Conservation (phyloP, 1,140 invertebrate genomes). For the Cylas formicarius region DNA sequence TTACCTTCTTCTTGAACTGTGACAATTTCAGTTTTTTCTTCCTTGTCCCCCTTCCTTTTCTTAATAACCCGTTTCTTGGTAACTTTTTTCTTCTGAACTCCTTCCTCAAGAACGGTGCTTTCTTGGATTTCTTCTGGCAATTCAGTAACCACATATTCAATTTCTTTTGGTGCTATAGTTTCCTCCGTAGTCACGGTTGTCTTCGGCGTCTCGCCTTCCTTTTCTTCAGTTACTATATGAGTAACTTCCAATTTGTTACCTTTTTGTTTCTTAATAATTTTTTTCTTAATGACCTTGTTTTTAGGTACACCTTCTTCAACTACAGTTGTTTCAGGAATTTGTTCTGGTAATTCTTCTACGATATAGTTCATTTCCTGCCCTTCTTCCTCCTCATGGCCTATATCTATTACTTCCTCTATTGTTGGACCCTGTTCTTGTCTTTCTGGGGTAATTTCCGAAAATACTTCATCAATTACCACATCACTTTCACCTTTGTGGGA, state of each 20-base stretch:
- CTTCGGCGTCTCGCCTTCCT: constrained; percentile 35
- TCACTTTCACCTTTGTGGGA: constrained; percentile 37
- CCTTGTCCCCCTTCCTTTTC: constrained; percentile 30
- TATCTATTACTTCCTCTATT: constrained; percentile 28
- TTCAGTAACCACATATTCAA: constrained; percentile 26
- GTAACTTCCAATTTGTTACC: constrained; percentile 36
- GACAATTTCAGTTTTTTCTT: constrained; percentile 33
- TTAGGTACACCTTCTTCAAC: constrained; percentile 10
- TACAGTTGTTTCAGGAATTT: constrained; percentile 33
- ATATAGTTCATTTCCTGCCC: constrained; percentile 3
- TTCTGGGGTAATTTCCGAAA: constrained; percentile 38
- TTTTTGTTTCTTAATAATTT: constrained; percentile 28
- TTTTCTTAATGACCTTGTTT: constrained; percentile 20
- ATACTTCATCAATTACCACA: constrained; percentile 40
- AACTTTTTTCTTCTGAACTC: constrained; percentile 27
- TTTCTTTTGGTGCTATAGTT: constrained; percentile 15
- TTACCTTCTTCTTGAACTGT: constrained; percentile 38
- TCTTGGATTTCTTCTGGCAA: constrained; percentile 34
- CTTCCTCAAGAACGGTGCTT: constrained; percentile 16
- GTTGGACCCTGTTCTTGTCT: constrained; percentile 19
- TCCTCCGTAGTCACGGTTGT: constrained; percentile 36
- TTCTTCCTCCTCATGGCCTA: constrained; percentile 6
- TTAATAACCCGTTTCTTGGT: constrained; percentile 32
- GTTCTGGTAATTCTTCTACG: constrained; percentile 38
- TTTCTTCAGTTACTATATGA: constrained; percentile 36